Conservation (phyloP, 2,113 vertebrate genomes). For the Apeltes quadracus region DNA sequence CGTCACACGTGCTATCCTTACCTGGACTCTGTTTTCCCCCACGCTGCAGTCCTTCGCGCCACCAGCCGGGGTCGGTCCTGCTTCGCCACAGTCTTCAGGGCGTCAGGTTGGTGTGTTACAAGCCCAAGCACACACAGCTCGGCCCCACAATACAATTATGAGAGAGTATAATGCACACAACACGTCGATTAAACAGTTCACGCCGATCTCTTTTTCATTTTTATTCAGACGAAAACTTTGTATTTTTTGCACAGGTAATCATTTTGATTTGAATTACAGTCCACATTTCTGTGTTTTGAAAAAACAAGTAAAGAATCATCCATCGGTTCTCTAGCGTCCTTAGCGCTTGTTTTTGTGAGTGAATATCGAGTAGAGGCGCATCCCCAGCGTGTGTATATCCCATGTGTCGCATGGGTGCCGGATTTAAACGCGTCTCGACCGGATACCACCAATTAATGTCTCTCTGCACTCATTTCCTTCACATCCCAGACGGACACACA, state of each 20-base stretch:
- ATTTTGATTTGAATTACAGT: neutral
- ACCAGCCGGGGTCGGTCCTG: conserved; percentile 35
- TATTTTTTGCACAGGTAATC: neutral
- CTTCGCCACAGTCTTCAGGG: conserved; percentile 3
- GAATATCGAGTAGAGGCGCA: conserved; percentile 3
- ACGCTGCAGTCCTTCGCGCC: neutral
- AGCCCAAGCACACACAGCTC: neutral
- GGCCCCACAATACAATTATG: neutral
- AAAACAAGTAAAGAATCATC: neutral
- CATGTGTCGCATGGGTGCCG: conserved; percentile 25
- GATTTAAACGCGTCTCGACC: conserved; percentile 52
- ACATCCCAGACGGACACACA: conserved; percentile 3
- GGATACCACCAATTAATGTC: conserved; percentile 69
- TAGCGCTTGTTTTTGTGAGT: neutral
- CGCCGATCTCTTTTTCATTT: neutral
- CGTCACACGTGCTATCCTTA: neutral
- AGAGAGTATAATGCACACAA: neutral
- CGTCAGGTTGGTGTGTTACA: neutral
- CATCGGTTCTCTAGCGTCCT: neutral
- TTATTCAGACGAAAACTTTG: neutral
- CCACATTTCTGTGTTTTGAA: neutral
- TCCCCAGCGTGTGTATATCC: conserved; percentile 8
- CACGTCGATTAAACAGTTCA: neutral
- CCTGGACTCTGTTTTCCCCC: neutral
- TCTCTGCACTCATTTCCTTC: conserved; percentile 52